Base-by-base conservation (phyloP, 2,797 vertebrate genomes). In the Rhadinocentrus ornatus region DNA sequence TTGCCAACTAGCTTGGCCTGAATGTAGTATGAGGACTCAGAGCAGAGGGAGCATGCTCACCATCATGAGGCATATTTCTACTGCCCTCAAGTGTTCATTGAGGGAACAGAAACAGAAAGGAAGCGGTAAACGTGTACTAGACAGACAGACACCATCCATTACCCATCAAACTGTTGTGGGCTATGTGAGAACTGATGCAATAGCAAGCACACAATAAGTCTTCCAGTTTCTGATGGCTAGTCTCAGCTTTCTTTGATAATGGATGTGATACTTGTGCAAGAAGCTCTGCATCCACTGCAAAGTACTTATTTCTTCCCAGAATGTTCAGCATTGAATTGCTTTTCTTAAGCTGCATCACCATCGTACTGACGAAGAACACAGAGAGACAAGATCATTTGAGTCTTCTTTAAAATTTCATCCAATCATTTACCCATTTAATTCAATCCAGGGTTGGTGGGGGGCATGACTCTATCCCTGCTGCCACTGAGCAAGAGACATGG, bases 81-180 rank as follows among this genome's bases (percentile, higher is more conserved):
- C 90, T 93, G 90, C 90, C 91, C 82, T 75, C 92, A 71, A 80
- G 89, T 88, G 91, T 53, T 63, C 62, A 32, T 0, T 0, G 12
- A 26, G 11, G 68, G 74, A 83, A 88, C 44, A 68, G 2, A 18
- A 11, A 15, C 6, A 31, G 5, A 39, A 16, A 31, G 7, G 44
- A 27, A 55, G 34, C 37, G 46, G 59, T 22, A 15, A 44, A 26
- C 31, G 6, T 4, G 26, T 52, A 26, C 67, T n/a, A 41, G 54
- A 64, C 53, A 68, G 2, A 15, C 16, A 60, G 37, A 72, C 55
- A 44, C 54, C 69, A 73, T 66, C 67, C 66, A 69, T 64, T 64
- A 77, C 41, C 60, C 12, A 41, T 66, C 55, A 29, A 24, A 27
- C 61, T 32, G 46, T 44, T 55, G 46, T 39, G 50, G 20, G 18